These are phyloP conservation scores for Araneus ventricosus DNA, from an alignment of 1,140 invertebrate species.

Conservation along the genomic window DNA sequence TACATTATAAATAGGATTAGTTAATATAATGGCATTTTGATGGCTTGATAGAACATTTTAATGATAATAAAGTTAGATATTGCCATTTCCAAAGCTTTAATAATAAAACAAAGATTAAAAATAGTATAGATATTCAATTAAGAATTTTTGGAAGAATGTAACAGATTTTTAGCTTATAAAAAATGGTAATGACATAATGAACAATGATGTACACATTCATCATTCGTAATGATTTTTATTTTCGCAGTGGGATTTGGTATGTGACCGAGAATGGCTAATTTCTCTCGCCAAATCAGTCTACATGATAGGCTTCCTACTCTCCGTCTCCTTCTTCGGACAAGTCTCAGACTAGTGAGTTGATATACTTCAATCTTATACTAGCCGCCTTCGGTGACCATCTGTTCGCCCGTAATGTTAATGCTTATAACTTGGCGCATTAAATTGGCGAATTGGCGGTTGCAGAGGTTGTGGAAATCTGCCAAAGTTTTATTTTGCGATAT, in stretches of 20 bases:
- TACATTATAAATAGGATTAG: no score
- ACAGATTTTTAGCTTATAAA: not conserved
- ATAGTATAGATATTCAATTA: not conserved
- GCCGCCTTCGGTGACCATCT: no score
- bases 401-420: no score
- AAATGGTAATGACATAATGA: not conserved
- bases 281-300: slow-evolving; percentile 88
- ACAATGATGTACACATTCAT: not conserved
- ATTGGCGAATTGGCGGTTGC: no score
- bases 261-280: slow-evolving; percentile 84
- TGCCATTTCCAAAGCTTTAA: not conserved
- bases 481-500: no score
- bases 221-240: not conserved
- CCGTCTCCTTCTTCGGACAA: slow-evolving; percentile 89
- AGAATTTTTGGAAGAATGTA: not conserved
- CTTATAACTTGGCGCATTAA: no score
- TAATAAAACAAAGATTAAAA: no score
- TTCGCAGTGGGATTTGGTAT: slow-evolving; percentile 88
- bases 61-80: not conserved
- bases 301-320: slow-evolving; percentile 90
- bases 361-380: no score
- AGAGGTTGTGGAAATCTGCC: no score
- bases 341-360: slow-evolving; percentile 87
- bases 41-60: no score
- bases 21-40: no score